Evolutionary conservation across 2,113 vertebrate genomes (phyloP), one percentile per base, ranked within the genome.

Genomic region (Pangasianodon hypophthalmus): DNA sequence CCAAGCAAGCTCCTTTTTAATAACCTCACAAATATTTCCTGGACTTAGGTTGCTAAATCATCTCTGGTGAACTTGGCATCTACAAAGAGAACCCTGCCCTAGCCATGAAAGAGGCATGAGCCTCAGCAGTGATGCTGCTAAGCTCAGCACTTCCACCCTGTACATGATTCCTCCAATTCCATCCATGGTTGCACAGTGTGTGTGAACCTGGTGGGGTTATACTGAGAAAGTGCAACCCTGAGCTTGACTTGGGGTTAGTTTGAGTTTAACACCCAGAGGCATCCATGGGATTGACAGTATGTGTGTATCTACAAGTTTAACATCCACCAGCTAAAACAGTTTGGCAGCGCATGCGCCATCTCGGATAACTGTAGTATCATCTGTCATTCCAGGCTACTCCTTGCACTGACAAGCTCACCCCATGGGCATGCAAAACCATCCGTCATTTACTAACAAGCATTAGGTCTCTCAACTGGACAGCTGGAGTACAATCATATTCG

Each of bases 391-490:
- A 80, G 54, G 52, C 73, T 60, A 73, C 64, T 73, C 87, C 7
- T 89, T 85, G 26, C 85, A 73, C 86, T 88, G 87, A 88, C 84
- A 67, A 89, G 89, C 87, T 89, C 81, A 89, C 69, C 18, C 60
- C 64, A 84, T 44, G 50, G 69, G 41, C 85, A 87, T 87, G 77
- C 85, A 85, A 52, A 77, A 90, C 73, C 81, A 91, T 95, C 92
- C 95, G 87, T 96, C 94, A 96, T 93, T 90, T 88, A 21, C 92
- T 95, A 96, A 96, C 95, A 92, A 95, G 94, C 79, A 52, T 75
- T 94, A 92, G 94, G 94, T 95, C 94, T 92, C 93, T 93, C 91
- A 86, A 87, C 69, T 85, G 88, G 88, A 86, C 75, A 18, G 80
- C 91, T 93, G 88, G 21, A 92, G 93, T 93, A 91, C 91, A 94